phyloP scores from a whole-genome alignment of 2,888 invertebrate genomes.

The Spodoptera littoralis region DNA sequence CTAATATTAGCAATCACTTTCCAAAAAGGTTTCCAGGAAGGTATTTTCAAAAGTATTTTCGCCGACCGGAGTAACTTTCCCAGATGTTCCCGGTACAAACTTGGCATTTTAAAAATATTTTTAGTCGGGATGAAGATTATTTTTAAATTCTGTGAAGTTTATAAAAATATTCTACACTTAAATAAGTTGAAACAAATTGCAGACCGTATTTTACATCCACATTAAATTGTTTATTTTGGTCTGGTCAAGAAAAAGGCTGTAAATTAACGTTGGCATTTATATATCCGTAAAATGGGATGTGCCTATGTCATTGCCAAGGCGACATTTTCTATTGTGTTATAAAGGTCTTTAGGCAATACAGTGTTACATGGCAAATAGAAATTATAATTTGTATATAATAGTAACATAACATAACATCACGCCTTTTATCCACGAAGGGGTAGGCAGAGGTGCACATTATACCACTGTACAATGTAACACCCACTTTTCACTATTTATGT shows the following conservation, averaged over 20 bases:
- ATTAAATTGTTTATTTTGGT: too few species aligned
- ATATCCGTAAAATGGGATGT: slow-evolving; percentile 28
- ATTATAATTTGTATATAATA: too few species aligned
- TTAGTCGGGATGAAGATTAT: slow-evolving; percentile 5
- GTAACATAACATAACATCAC: too few species aligned
- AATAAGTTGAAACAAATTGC: too few species aligned
- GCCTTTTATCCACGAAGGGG: too few species aligned
- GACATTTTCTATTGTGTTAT: slow-evolving; percentile 21
- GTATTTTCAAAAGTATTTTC: slow-evolving; percentile 30
- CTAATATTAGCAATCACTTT: slow-evolving; percentile 38
- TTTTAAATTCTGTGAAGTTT: background rate
- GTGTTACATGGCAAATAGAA: too few species aligned
- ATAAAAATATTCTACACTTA: too few species aligned
- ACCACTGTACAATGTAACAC: too few species aligned
- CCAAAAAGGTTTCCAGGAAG: slow-evolving; percentile 25
- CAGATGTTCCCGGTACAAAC: slow-evolving; percentile 32
- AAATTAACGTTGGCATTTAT: slow-evolving; percentile 45
- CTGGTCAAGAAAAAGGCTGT: slow-evolving; percentile 12
- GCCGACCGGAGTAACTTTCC: slow-evolving; percentile 1
- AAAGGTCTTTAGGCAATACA: slow-evolving; percentile 15
- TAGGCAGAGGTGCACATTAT: too few species aligned
- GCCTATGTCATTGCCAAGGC: slow-evolving; percentile 56
- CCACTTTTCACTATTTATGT: too few species aligned
- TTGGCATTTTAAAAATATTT: slow-evolving; percentile 8
- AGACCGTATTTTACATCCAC: too few species aligned